Evolutionary conservation across 2,113 vertebrate species (phyloP), one percentile per base, ranked within the genome.

Genomic region (Prinia subflava): DNA sequence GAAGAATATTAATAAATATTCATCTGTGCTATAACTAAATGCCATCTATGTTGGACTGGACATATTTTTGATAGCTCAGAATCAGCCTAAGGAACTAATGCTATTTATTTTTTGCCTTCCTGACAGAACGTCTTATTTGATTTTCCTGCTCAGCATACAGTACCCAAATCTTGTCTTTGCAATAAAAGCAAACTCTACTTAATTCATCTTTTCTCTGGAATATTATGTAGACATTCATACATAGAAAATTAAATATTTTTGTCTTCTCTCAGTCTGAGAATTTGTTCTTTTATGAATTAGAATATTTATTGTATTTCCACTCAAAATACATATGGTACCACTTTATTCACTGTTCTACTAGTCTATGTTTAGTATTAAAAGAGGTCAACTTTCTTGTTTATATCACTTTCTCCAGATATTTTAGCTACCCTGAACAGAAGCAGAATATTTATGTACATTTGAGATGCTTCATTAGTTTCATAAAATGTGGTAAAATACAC

Each of bases 41-140:
- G 87, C 79, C 94, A 95, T 87, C 94, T 90, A 62, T 91, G 83
- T 95, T 95, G 77, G 57, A 69, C 79, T 96, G 95, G 94, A 96
- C 90, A 92, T 90, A 96, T 95, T 96, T 96, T 79, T 95, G 86
- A 95, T 92, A 84, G 80, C 79, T 94, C 87, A 83, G 70, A 96
- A 87, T 92, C 87, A 95, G 75, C 74, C 78, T 57, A 69, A 89
- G 95, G 81, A 95, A 88, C 78, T 77, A 95, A 97, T 91, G 92
- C 22, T 95, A 93, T 97, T 96, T 95, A 91, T 97, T 96, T 94
- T 95, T 90, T 92, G 56, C 64, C 78, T 95, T 94, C 57, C 77
- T 94, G 88, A 95, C 91, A 96, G 80, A 84, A 93, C 1, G 62
- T 92, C 81, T 94, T 94, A 94, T 95, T 95, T 97, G 88, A 90